A percentile compares a stretch with the other conserved stretches of the same genome.
Evolutionary conservation across 2,797 vertebrate genomes (phyloP).

Genomic region (Lophius americanus): DNA sequence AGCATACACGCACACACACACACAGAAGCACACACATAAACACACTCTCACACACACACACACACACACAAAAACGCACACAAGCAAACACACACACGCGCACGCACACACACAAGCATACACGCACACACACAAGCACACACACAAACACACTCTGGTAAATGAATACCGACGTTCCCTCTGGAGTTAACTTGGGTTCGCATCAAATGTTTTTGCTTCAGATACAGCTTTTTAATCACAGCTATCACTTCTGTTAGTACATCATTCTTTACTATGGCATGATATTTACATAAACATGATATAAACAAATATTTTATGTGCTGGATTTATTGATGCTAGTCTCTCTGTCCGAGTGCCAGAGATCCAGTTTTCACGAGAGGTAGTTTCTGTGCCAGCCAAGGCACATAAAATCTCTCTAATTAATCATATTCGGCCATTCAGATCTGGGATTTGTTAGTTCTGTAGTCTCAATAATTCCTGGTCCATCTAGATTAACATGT

Average conservation of each 20-base stretch:
- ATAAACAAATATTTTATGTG: slow-evolving; percentile 31
- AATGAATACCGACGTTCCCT: neutral
- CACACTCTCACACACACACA: too few species aligned
- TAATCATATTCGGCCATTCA: slow-evolving; percentile 19
- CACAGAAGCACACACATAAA: too few species aligned
- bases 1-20: slow-evolving; percentile 1
- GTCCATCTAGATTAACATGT: neutral
- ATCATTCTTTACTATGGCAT: slow-evolving; percentile 16
- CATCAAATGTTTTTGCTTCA: slow-evolving; percentile 18
- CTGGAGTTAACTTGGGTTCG: slow-evolving; percentile 24
- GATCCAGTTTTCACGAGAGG: slow-evolving; percentile 26
- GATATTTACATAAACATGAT: slow-evolving; percentile 5
- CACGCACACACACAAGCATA: too few species aligned
- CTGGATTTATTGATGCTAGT: slow-evolving; percentile 38
- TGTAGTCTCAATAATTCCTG: neutral
- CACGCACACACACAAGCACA: too few species aligned
- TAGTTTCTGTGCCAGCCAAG: slow-evolving; percentile 13
- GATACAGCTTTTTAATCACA: slow-evolving; percentile 26
- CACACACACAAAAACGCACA: too few species aligned
- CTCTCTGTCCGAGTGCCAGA: slow-evolving; percentile 25
- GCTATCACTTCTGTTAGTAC: neutral
- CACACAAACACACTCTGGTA: neutral
- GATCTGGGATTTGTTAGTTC: slow-evolving; percentile 8
- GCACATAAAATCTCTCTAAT: slow-evolving; percentile 11
- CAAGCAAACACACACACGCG: too few species aligned